Evolutionary conservation across 2,888 invertebrate species (phyloP).

Genomic region (Acronicta psi): DNA sequence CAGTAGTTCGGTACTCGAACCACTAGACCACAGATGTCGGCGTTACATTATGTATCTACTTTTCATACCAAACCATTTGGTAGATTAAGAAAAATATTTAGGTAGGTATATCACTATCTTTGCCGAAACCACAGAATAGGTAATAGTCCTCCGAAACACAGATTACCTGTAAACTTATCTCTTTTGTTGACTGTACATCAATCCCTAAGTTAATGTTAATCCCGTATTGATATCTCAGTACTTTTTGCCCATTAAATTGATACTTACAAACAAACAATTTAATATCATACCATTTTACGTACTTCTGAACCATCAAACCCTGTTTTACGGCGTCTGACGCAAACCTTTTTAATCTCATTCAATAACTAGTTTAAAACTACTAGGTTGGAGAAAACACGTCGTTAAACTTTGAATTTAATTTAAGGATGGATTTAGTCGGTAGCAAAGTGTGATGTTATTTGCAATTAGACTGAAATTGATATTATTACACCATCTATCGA

Average conservation of each 20-base stretch:
- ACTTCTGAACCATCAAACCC: constrained; percentile 27
- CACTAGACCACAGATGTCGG: too few relatives aligned
- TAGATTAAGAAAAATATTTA: too few relatives aligned
- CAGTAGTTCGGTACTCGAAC: too few relatives aligned
- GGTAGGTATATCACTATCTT: too few relatives aligned
- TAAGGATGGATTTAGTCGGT: neutral
- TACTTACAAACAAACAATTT: constrained; percentile 47
- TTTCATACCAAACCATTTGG: too few relatives aligned
- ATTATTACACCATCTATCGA: too few relatives aligned
- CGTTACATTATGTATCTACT: too few relatives aligned
- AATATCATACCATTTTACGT: constrained; percentile 39
- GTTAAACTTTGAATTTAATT: neutral
- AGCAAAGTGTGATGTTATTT: too few relatives aligned
- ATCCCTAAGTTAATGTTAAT: constrained; percentile 9
- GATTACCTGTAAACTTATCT: neutral
- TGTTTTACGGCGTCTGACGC: constrained; percentile 38
- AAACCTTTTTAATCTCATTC: constrained; percentile 34
- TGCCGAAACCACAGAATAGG: too few relatives aligned
- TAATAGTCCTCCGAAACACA: too few relatives aligned
- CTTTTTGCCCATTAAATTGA: constrained; percentile 15
- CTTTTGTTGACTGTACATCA: neutral
- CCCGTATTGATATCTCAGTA: constrained; percentile 7
- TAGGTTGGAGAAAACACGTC: constrained; percentile 4
- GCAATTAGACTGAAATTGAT: too few relatives aligned
- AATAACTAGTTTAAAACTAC: constrained; percentile 26